These are phyloP conservation scores for Ostrea edulis DNA, from an alignment of 1,140 invertebrate species.

Conservation along the genomic window DNA sequence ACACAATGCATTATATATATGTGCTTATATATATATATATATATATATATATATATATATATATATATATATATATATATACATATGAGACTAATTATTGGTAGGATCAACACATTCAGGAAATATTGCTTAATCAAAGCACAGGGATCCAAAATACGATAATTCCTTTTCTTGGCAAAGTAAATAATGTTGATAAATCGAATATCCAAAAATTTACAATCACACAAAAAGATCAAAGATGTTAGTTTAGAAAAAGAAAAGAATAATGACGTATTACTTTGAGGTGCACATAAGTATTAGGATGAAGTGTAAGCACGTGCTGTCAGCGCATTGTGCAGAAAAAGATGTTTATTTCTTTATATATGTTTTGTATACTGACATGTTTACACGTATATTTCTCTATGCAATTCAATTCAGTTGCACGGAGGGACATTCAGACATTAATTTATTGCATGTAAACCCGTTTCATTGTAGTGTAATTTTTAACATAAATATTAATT, in stretches of 20 bases:
- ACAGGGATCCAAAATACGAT: too few relatives aligned
- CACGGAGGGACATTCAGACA: background rate
- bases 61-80: too few relatives aligned
- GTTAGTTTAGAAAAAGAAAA: background rate
- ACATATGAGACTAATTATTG: too few relatives aligned
- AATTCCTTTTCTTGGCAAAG: too few relatives aligned
- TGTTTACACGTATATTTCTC: background rate
- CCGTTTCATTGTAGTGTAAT: slow-evolving; percentile 4
- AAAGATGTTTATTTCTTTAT: background rate
- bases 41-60: too few relatives aligned
- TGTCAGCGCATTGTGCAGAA: background rate
- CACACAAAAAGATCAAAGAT: background rate
- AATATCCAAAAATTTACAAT: background rate
- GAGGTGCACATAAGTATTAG: background rate
- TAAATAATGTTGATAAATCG: too few relatives aligned
- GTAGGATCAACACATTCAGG: too few relatives aligned
- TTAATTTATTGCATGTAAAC: slow-evolving; percentile 7
- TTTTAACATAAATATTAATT: slow-evolving; percentile 26
- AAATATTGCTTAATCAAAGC: too few relatives aligned
- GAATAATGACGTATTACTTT: background rate
- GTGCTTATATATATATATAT: too few relatives aligned
- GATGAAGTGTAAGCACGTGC: slow-evolving; percentile 3
- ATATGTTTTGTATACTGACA: background rate
- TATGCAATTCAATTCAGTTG: background rate
- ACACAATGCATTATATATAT: too few relatives aligned